A percentile compares a stretch with the other conserved stretches of the same genome.
phyloP scores from a whole-genome alignment of 2,797 vertebrate species.

The Takifugu ocellatus region DNA sequence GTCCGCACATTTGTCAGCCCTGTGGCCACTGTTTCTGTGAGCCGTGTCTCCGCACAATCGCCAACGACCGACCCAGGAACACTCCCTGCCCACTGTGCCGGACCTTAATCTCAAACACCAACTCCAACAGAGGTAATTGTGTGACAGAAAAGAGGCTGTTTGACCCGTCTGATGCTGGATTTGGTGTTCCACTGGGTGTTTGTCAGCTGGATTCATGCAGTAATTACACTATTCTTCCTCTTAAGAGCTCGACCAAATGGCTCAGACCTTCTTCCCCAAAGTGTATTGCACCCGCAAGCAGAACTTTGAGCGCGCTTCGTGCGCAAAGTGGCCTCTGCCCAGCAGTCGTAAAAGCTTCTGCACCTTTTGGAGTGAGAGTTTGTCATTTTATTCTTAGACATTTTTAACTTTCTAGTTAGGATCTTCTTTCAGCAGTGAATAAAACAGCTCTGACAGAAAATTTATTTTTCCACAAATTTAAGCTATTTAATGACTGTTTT shows the following conservation, averaged over 20 bases:
- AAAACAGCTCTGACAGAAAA: neutral
- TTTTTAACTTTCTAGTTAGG: neutral
- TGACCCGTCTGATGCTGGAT: neutral
- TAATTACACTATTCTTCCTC: neutral
- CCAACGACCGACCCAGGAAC: slow-evolving; percentile 80
- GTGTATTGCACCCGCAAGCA: slow-evolving; percentile 57
- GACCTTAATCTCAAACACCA: slow-evolving; percentile 81
- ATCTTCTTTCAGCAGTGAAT: neutral
- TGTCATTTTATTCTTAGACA: neutral
- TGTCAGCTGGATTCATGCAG: neutral
- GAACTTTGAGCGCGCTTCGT: slow-evolving; percentile 60
- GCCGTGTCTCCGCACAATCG: slow-evolving; percentile 87
- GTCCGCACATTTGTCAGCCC: slow-evolving; percentile 88
- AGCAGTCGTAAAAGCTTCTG: slow-evolving; percentile 47
- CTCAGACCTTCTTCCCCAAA: slow-evolving; percentile 63
- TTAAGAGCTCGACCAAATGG: slow-evolving; percentile 67
- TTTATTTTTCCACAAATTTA: neutral
- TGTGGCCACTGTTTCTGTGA: slow-evolving; percentile 93
- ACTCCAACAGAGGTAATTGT: slow-evolving; percentile 81
- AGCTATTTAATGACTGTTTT: neutral
- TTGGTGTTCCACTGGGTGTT: no score
- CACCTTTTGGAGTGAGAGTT: slow-evolving; percentile 61
- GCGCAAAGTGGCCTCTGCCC: slow-evolving; percentile 73
- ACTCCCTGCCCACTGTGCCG: slow-evolving; percentile 90
- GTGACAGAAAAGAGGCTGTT: neutral